phyloP scores from a whole-genome alignment of 2,888 invertebrate species.

The Galerucella pusilla region DNA sequence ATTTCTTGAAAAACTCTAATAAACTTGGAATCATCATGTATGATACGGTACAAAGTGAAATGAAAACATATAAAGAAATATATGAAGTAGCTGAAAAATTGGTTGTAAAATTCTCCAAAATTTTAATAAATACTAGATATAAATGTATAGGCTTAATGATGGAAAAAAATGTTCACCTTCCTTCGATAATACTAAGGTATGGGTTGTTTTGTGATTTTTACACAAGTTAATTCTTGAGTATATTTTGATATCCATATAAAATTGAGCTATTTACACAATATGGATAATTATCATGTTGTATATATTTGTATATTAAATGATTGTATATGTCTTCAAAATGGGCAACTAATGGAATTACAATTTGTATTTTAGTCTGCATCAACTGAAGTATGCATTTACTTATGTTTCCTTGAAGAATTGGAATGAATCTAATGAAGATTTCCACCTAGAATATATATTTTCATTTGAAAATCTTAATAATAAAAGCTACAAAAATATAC shows the following conservation, averaged over 20 bases:
- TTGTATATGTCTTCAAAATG: neutral
- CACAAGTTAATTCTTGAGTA: no score
- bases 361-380: conserved; percentile 66
- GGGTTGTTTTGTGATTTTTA: neutral
- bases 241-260: no score
- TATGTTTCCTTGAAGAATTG: conserved; percentile 65
- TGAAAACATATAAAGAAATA: neutral
- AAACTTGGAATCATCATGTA: neutral
- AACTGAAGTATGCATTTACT: conserved; percentile 67
- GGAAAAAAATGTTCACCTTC: conserved; percentile 67
- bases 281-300: no score
- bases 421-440: conserved; percentile 38
- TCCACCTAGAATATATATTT: conserved; percentile 55
- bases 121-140: neutral
- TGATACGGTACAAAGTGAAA: neutral
- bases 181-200: conserved; percentile 70
- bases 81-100: conserved; percentile 1
- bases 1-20: neutral
- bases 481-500: conserved; percentile 28
- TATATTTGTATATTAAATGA: no score
- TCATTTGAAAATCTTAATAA: conserved; percentile 35
- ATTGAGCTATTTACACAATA: no score
- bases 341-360: neutral
- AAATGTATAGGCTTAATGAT: conserved; percentile 57
- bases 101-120: neutral